phyloP scores from a whole-genome alignment of 2,888 invertebrate genomes.

The Luffia ferchaultella region DNA sequence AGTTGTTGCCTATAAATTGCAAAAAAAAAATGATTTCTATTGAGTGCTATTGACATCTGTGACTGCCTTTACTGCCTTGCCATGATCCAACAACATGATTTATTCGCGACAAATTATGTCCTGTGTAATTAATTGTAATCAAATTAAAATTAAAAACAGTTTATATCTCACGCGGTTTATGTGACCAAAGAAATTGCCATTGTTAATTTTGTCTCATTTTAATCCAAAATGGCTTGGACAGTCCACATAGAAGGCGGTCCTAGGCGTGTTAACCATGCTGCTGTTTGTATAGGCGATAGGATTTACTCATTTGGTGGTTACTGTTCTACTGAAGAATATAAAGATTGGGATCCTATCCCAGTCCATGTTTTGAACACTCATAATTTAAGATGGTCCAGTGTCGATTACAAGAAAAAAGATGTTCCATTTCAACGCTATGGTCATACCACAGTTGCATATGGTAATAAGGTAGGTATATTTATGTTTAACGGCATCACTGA shows the following conservation, averaged over 20 bases:
- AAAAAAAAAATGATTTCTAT: no score
- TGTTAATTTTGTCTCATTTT: background rate
- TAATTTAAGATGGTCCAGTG: conserved; percentile 67
- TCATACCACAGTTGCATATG: conserved; percentile 86
- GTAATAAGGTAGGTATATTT: conserved; percentile 60
- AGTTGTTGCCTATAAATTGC: no score
- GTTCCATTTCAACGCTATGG: conserved; percentile 89
- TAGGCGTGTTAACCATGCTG: conserved; percentile 91
- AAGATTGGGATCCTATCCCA: conserved; percentile 80
- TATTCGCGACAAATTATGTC: no score
- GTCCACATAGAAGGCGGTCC: conserved; percentile 90
- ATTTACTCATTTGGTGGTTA: conserved; percentile 94
- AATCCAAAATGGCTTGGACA: conserved; percentile 80
- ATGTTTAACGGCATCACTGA: background rate
- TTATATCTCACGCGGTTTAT: background rate
- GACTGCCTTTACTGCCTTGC: no score
- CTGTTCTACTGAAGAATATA: conserved; percentile 84
- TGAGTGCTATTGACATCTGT: no score
- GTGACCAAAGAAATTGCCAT: background rate
- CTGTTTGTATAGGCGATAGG: conserved; percentile 77
- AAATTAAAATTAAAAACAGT: no score
- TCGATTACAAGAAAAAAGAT: conserved; percentile 56
- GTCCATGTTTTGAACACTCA: conserved; percentile 85
- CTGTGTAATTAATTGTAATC: no score
- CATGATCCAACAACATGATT: no score